Conservation (phyloP, 2,888 invertebrate genomes). For the Thecophora atra region DNA sequence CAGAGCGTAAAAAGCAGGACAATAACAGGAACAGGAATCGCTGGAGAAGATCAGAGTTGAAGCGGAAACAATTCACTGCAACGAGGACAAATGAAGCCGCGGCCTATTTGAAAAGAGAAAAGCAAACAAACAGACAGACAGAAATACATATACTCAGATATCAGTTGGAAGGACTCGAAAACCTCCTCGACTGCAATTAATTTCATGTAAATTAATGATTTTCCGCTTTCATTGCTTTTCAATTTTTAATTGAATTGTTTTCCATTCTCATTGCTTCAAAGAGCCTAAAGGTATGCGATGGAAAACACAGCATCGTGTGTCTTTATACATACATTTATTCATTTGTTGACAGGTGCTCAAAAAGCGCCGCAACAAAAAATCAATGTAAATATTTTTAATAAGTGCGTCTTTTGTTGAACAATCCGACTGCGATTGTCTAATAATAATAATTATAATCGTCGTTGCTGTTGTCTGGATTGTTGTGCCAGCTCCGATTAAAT, state of each 20-base stretch:
- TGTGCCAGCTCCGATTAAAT: background rate
- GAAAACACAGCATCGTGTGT: background rate
- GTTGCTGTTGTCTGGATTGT: background rate
- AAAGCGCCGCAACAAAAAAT: slow-evolving; percentile 4
- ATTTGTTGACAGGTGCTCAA: background rate
- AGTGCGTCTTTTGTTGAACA: background rate
- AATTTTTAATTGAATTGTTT: slow-evolving; percentile 34
- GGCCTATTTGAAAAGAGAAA: background rate
- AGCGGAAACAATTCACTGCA: too few species aligned
- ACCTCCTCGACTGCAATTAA: slow-evolving; percentile 15
- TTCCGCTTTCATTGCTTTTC: slow-evolving; percentile 32
- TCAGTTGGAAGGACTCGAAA: background rate
- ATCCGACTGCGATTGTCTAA: background rate
- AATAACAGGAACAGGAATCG: background rate
- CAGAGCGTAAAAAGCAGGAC: too few species aligned
- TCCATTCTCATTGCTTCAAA: slow-evolving; percentile 11
- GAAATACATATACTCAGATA: background rate
- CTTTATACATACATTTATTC: background rate
- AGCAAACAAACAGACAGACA: background rate
- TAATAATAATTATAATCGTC: background rate
- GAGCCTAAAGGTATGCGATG: slow-evolving; percentile 36
- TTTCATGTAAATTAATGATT: slow-evolving; percentile 29
- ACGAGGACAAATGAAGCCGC: too few species aligned
- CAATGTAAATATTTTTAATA: slow-evolving; percentile 12
- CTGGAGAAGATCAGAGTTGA: background rate